Evolutionary conservation across 2,113 vertebrate genomes (phyloP), one percentile per base, ranked within the genome.

Genomic region (Vireo altiloquus): DNA sequence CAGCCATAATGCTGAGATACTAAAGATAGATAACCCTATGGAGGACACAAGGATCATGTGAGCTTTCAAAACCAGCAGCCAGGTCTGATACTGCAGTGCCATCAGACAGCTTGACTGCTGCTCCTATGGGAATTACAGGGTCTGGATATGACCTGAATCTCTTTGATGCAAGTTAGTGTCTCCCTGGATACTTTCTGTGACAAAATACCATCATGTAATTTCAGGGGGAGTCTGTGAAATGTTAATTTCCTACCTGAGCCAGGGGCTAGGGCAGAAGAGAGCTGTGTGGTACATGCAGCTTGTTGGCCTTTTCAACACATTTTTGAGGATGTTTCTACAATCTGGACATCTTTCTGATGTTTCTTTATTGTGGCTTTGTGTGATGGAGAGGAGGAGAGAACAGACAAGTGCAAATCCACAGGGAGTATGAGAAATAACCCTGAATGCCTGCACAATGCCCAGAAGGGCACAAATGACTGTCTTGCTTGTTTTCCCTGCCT

Each of bases 291-390:
- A 84, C 52, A 33, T 82, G 74, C 25, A 93, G 14, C 11, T 85
- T 56, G 9, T 42, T 89, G 39, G 27, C 31, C 40, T 93, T 95
- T 39, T 20, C 66, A 69, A 35, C 23, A 12, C 28, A 39, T 76
- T 53, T 60, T 4, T 13, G 16, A 77, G 37, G 25, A 49, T 61
- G 23, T 82, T 93, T 90, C 57, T 23, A 35, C n/a, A 46, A 5
- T 57, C 28, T 60, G 31, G 24, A 19, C 49, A 35, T 75, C 44
- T 69, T 93, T 94, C 52, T 82, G 40, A 76, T 82, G 65, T 89
- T 27, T 77, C 20, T 91, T 70, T 91, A 3, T 75, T 89, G 70
- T 91, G 75, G 53, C 21, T 68, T 87, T 95, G 31, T 72, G 44
- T 85, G 49, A 40, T 82, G 57, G 19, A 35, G 22, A 91, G 18